A percentile compares a stretch with the other conserved stretches of the same genome.
Conservation (phyloP, 2,797 vertebrate species). For the Poecile montanus region DNA sequence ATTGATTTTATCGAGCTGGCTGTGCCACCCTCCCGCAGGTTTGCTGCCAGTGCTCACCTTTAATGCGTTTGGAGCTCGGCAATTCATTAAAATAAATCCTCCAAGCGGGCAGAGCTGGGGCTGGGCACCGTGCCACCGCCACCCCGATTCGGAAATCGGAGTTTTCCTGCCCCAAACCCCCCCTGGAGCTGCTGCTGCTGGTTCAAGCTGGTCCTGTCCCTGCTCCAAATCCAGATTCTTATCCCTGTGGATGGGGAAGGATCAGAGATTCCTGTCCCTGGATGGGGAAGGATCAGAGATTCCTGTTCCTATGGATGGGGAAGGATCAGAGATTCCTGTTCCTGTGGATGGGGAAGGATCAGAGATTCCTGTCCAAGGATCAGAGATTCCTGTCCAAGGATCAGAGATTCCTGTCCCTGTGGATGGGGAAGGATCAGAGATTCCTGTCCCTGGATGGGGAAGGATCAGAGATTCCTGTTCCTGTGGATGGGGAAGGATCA, state of each 20-base stretch:
- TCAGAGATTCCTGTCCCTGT: background rate
- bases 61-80: background rate
- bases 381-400: background rate
- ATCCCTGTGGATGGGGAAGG: too few relatives aligned
- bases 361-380: background rate
- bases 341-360: background rate
- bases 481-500: background rate
- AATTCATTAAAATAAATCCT: constrained; percentile 37
- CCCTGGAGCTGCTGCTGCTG: background rate
- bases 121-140: background rate
- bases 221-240: background rate
- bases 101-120: background rate
- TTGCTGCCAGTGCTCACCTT: background rate
- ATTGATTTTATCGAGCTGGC: constrained; percentile 36
- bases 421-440: background rate
- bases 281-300: background rate
- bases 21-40: background rate
- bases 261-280: background rate
- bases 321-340: background rate
- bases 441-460: too few relatives aligned
- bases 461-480: background rate
- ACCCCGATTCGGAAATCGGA: background rate
- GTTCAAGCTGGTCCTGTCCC: background rate
- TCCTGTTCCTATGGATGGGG: too few relatives aligned
- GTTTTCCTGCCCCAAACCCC: background rate